These are phyloP conservation scores for Myotis pilosus DNA, from an alignment of 2,797 vertebrate species.

Conservation along the genomic window DNA sequence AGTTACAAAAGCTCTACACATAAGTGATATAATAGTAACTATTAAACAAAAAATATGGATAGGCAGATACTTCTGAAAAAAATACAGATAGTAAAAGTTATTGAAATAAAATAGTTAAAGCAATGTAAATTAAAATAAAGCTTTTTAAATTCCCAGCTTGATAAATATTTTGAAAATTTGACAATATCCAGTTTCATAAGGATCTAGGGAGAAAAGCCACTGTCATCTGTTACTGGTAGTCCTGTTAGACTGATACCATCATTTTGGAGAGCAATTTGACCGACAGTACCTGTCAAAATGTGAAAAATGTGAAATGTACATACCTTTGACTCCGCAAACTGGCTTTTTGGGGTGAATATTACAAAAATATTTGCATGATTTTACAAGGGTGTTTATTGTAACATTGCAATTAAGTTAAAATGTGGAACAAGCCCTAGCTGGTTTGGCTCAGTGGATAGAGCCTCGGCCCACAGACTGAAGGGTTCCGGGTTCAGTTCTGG, in stretches of 20 bases:
- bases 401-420: conserved; percentile 5
- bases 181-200: background rate
- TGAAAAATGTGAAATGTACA: background rate
- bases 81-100: background rate
- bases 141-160: background rate
- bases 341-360: conserved; percentile 16
- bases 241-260: background rate
- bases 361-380: conserved; percentile 3
- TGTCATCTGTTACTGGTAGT: background rate
- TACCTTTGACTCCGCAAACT: background rate
- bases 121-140: conserved; percentile 14
- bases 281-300: background rate
- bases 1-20: background rate
- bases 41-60: background rate
- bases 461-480: too few relatives aligned
- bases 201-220: background rate
- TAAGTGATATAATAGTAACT: background rate
- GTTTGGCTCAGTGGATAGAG: too few relatives aligned
- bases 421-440: background rate
- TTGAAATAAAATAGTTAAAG: conserved; percentile 4
- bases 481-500: too few relatives aligned
- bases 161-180: conserved; percentile 9
- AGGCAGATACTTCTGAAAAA: background rate
- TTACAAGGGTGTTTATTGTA: conserved; percentile 1
- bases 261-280: background rate